A percentile compares a stretch with the other conserved stretches of the same genome.
phyloP scores from a whole-genome alignment of 2,113 vertebrate genomes.

The Nibea coibor region DNA sequence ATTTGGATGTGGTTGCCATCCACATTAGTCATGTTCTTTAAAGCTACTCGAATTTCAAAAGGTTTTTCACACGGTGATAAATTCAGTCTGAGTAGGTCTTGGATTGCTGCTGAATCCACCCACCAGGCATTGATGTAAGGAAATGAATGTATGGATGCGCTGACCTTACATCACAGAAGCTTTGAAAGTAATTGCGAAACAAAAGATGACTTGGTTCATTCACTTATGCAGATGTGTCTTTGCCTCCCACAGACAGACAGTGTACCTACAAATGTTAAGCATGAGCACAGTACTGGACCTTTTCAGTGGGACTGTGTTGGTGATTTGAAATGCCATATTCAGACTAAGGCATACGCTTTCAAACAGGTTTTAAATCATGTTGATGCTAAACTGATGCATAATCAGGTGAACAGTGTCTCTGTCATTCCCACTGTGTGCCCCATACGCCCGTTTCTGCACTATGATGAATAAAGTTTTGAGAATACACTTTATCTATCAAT shows the following conservation, averaged over 20 bases:
- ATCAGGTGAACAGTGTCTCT: too few relatives aligned
- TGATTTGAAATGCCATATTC: too few relatives aligned
- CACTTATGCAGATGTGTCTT: constrained; percentile 1
- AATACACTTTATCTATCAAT: too few relatives aligned
- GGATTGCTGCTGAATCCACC: constrained; percentile 9
- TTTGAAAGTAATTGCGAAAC: background rate
- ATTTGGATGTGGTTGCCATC: background rate
- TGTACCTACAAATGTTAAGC: background rate
- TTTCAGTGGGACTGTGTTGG: background rate
- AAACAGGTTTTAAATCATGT: too few relatives aligned
- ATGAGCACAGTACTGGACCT: too few relatives aligned
- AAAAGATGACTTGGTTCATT: background rate
- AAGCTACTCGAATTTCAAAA: constrained; percentile 15
- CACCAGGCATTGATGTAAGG: constrained; percentile 3
- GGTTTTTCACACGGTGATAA: constrained; percentile 4
- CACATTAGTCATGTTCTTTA: background rate
- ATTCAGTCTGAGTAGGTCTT: constrained; percentile 2
- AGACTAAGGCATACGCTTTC: too few relatives aligned
- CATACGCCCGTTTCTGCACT: too few relatives aligned
- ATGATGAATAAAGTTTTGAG: too few relatives aligned
- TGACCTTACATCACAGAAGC: background rate
- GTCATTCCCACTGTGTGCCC: too few relatives aligned
- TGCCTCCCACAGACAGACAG: background rate
- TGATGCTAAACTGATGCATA: too few relatives aligned
- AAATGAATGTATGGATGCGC: background rate